A percentile compares a stretch with the other conserved stretches of the same genome.
phyloP scores from a whole-genome alignment of 1,140 invertebrate genomes.

The Pseudomyrmex dendroicus region DNA sequence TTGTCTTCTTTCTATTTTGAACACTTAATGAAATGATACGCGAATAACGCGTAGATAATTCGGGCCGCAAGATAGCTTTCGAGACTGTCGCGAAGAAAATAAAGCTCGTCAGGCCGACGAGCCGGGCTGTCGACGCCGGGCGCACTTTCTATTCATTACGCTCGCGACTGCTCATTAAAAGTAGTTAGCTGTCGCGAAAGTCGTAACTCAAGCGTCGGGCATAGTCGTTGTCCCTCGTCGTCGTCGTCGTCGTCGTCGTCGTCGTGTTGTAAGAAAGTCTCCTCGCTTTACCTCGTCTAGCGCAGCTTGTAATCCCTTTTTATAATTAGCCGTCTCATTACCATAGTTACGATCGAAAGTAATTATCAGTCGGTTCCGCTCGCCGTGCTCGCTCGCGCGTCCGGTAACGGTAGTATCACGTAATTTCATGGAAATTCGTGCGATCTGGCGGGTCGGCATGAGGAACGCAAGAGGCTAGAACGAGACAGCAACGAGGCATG shows the following conservation, averaged over 20 bases:
- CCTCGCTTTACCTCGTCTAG: not conserved
- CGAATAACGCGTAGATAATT: not conserved
- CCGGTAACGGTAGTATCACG: constrained; percentile 51
- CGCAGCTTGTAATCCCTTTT: constrained; percentile 73
- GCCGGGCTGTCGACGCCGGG: constrained; percentile 7
- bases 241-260: constrained; percentile 5
- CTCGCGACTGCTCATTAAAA: constrained; percentile 75
- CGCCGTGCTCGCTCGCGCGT: constrained; percentile 1
- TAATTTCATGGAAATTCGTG: constrained; percentile 75
- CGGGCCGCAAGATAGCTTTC: constrained; percentile 2
- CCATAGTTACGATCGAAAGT: constrained; percentile 76
- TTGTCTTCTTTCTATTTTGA: not conserved
- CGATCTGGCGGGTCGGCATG: constrained; percentile 36
- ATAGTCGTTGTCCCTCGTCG: constrained; percentile 47
- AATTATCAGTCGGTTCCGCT: constrained; percentile 70
- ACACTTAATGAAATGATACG: not conserved
- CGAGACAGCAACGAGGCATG: constrained; percentile 14
- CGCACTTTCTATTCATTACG: constrained; percentile 75
- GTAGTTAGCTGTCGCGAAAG: constrained; percentile 72
- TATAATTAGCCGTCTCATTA: constrained; percentile 74
- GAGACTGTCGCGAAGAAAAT: constrained; percentile 33
- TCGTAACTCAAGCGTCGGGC: constrained; percentile 67
- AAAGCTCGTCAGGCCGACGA: constrained; percentile 38
- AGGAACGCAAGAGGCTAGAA: constrained; percentile 30
- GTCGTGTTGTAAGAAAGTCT: constrained; percentile 55